Base-by-base conservation (phyloP, 2,113 vertebrate genomes). In the Thamnaconus septentrionalis region DNA sequence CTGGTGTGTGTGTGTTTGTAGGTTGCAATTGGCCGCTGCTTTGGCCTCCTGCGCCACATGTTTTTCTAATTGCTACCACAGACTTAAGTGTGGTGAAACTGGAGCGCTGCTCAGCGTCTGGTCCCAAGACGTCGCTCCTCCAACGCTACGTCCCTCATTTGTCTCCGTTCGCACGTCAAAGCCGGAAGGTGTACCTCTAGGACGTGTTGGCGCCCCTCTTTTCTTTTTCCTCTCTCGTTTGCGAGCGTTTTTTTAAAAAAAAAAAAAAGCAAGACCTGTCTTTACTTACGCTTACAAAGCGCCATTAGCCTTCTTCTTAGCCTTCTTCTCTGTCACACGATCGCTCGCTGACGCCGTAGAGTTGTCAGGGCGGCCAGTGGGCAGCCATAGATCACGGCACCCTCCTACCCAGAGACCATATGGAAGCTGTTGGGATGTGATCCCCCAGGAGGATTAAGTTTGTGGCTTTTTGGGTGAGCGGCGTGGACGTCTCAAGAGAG, bases 21-120 rank as follows among this genome's bases (percentile, higher is more conserved):
- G 69, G 80, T 77, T 88, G 77, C 80, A 81, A 74, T 83, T 78
- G 61, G 44, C 64, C 59, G 61, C 71, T 80, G 72, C 74, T 81
- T 66, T 62, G 74, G 72, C 69, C 70, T 79, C 63, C 56, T 59
- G 56, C 54, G 6, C 79, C 86, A 84, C 87, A 90, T 89, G 85
- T 84, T 88, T 85, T 86, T 87, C 63, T 84, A 87, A 88, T 90
- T 87, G 81, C 84, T 86, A 87, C 85, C 81, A 86, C 60, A 56
- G 82, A 80, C 41, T 45, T 81, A 78, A 78, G 64, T 51, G 47
- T 62, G 68, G 66, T 68, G 57, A 76, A 73, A 85, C 81, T 70
- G 57, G 76, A 57, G 74, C 53, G 66, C 44, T 75, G 9, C 49
- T 70, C 54, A 64, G 39, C 18, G 51, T 81, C 78, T 80, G 73